Conservation (phyloP, 2,888 invertebrate genomes). For the Tipula vernalis region DNA sequence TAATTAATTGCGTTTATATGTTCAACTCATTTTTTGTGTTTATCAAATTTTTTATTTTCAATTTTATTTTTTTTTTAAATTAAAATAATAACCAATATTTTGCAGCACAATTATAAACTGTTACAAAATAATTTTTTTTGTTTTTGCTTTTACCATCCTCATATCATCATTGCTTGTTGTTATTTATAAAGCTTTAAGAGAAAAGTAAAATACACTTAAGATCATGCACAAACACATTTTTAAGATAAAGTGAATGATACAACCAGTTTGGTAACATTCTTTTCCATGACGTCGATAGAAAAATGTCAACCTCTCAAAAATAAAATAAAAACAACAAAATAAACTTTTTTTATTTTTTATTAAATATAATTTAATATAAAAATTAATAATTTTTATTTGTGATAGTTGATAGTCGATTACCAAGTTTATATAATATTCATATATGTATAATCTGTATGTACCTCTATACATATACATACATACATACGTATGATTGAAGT, state of each 20-base stretch:
- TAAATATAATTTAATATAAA: neutral
- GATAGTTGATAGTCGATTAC: neutral
- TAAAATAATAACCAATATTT: conserved; percentile 1
- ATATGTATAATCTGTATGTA: neutral
- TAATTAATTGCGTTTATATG: neutral
- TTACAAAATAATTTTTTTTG: neutral
- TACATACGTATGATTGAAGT: neutral
- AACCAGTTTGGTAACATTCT: conserved; percentile 55
- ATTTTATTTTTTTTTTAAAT: neutral
- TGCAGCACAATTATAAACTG: neutral
- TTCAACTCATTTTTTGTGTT: neutral
- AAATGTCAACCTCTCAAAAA: conserved; percentile 37
- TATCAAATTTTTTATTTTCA: neutral
- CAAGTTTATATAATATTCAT: neutral
- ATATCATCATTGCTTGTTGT: neutral
- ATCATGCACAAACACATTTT: conserved; percentile 4
- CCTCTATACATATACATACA: neutral
- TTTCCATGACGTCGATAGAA: conserved; percentile 43
- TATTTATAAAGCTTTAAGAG: neutral
- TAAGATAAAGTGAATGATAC: neutral
- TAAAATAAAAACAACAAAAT: conserved; percentile 8
- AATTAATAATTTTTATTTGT: neutral
- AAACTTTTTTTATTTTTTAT: neutral
- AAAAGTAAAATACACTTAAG: neutral
- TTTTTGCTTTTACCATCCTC: neutral